Base-by-base conservation (phyloP, 2,113 vertebrate genomes). In the Solenodon paradoxus region DNA sequence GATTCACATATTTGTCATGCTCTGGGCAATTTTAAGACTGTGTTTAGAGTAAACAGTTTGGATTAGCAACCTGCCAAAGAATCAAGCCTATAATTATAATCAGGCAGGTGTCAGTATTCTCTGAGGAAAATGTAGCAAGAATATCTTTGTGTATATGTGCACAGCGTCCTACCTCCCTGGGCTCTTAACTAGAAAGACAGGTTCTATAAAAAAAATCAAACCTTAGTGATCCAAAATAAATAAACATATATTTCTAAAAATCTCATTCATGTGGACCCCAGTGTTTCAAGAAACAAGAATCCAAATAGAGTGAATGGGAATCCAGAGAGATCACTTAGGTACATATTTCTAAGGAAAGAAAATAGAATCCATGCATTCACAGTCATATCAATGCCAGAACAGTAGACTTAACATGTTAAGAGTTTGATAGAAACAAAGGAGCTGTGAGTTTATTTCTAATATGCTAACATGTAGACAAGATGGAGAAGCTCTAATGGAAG, bases 11-110 rank as follows among this genome's bases (percentile, higher is more conserved):
- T 69, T 88, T 92, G 59, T 92, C 87, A 57, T 92, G 64, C 53
- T 69, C 53, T 68, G 64, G 63, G 81, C 40, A 93, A 93, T 95
- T 96, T 96, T 55, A 95, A 90, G 55, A 35, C 77, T 51, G 17
- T 57, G 40, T 95, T 96, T 68, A 68, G 81, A 88, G 61, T 89
- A 96, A 96, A 90, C 47, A 80, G 89, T 96, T 94, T 93, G 80
- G 87, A 87, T 94, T 94, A 96, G 74, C 61, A 94, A 26, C 42
- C 83, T 81, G 83, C 95, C 59, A 57, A 81, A 49, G 71, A 89
- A 87, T 83, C 0, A 6, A 93, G 40, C 55, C 94, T 97, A 3
- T 94, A 93, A 84, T 97, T 93, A 95, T 61, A 84, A 85, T 80
- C 66, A 92, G 42, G 32, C n/a, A 87, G 87, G 55, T 92, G 72